Evolutionary conservation across 2,797 vertebrate genomes (phyloP).

Genomic region (Dendrocincla tyrannina): DNA sequence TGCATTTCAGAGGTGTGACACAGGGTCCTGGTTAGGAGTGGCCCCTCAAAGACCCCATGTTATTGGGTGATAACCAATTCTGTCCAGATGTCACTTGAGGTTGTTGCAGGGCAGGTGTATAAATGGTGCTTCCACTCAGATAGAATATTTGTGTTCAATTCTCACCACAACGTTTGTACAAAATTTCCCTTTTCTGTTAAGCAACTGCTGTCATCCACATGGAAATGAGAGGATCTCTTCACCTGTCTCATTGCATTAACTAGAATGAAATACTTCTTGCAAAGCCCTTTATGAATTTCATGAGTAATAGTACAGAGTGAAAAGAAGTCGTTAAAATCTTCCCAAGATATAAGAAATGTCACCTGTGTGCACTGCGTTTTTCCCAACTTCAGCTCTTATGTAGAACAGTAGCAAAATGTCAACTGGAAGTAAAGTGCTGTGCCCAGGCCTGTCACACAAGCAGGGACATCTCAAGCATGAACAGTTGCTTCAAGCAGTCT

Average conservation of each 20-base stretch:
- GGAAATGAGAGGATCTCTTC: not conserved
- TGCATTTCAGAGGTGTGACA: not conserved
- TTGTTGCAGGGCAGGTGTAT: not conserved
- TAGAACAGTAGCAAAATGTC: not conserved
- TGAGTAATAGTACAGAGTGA: not conserved
- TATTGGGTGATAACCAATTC: not conserved
- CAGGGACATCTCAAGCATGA: not conserved
- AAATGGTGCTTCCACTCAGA: not conserved
- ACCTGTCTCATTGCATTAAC: not conserved
- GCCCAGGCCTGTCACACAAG: not conserved
- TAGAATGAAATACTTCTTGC: not conserved
- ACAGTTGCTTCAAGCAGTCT: not conserved
- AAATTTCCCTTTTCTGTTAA: not conserved
- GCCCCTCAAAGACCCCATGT: not conserved
- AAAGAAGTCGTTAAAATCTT: not conserved
- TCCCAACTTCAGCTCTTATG: not conserved
- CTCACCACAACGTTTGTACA: not conserved
- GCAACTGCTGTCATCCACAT: not conserved
- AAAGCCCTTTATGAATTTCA: not conserved
- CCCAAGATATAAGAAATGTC: not conserved
- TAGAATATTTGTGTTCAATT: not conserved
- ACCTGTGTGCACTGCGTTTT: not conserved
- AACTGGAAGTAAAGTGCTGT: not conserved
- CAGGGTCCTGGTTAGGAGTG: not conserved
- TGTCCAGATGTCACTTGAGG: accelerated